Percentiles rank a stretch among this genome's conserved stretches.
Evolutionary conservation across 1,140 invertebrate species (phyloP).

Genomic region (Goniozus legneri): DNA sequence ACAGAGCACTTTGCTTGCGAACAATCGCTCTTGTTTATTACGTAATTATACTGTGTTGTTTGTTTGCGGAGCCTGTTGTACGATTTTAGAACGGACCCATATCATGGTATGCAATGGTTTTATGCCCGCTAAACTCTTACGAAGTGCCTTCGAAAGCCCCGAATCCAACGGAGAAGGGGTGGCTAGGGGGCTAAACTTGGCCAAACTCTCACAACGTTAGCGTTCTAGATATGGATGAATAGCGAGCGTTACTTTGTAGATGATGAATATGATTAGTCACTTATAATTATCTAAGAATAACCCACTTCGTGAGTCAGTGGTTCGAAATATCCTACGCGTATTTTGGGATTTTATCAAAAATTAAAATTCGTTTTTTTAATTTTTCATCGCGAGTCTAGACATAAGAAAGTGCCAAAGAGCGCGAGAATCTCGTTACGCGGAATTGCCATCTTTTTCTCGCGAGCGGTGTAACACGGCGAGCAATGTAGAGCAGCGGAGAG

Average conservation of each 20-base stretch:
- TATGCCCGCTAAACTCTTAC: neutral
- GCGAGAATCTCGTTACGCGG: too few relatives aligned
- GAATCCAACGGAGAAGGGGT: neutral
- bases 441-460: too few relatives aligned
- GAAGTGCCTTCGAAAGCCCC: neutral
- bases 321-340: too few relatives aligned
- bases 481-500: too few relatives aligned
- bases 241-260: neutral
- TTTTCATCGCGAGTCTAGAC: too few relatives aligned
- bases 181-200: slow-evolving; percentile 17
- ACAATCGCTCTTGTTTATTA: neutral
- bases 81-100: slow-evolving; percentile 10
- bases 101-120: neutral
- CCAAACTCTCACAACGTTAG: neutral
- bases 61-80: neutral
- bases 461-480: too few relatives aligned
- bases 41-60: neutral
- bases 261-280: neutral
- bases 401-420: too few relatives aligned
- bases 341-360: too few relatives aligned
- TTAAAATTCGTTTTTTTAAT: too few relatives aligned
- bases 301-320: too few relatives aligned
- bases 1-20: slow-evolving; percentile 7
- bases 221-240: neutral
- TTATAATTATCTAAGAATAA: too few relatives aligned